Conservation (phyloP, 2,888 invertebrate genomes). For the Drosophila borealis region DNA sequence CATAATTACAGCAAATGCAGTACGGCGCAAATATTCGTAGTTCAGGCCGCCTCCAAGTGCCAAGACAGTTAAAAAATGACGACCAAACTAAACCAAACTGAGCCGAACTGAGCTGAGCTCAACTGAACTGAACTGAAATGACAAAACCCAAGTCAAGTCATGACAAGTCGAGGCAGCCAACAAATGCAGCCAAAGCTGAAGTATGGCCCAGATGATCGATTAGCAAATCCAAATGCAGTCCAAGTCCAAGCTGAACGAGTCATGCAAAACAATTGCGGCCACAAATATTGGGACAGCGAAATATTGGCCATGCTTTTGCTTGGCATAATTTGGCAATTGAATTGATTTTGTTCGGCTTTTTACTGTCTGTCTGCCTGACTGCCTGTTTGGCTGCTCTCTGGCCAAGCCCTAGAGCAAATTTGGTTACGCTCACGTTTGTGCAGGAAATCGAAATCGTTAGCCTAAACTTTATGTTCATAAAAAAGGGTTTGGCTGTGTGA, state of each 20-base stretch:
- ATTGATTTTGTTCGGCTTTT: constrained; percentile 59
- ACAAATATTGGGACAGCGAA: constrained; percentile 75
- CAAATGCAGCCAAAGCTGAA: constrained; percentile 49
- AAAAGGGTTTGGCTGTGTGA: constrained; percentile 77
- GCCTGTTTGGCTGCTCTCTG: constrained; percentile 25
- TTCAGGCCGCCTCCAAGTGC: constrained; percentile 50
- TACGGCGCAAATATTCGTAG: constrained; percentile 57
- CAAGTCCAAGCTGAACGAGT: constrained; percentile 54
- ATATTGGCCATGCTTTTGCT: constrained; percentile 66
- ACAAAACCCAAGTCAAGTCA: constrained; percentile 57
- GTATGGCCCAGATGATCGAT: constrained; percentile 73
- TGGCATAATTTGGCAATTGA: constrained; percentile 79
- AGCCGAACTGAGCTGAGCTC: background rate
- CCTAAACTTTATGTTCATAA: constrained; percentile 67
- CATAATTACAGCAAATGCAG: constrained; percentile 75
- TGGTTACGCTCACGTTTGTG: constrained; percentile 81
- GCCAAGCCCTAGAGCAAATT: constrained; percentile 78
- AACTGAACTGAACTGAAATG: constrained; percentile 48
- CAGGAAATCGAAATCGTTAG: constrained; percentile 72
- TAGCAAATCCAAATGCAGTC: constrained; percentile 69
- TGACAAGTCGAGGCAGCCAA: constrained; percentile 32
- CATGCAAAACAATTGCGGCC: constrained; percentile 75
- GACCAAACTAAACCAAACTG: constrained; percentile 21
- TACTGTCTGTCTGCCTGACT: constrained; percentile 10
- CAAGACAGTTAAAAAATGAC: constrained; percentile 74